Conservation (phyloP, 2,113 vertebrate species). For the zebrafish (Danio rerio) region DNA sequence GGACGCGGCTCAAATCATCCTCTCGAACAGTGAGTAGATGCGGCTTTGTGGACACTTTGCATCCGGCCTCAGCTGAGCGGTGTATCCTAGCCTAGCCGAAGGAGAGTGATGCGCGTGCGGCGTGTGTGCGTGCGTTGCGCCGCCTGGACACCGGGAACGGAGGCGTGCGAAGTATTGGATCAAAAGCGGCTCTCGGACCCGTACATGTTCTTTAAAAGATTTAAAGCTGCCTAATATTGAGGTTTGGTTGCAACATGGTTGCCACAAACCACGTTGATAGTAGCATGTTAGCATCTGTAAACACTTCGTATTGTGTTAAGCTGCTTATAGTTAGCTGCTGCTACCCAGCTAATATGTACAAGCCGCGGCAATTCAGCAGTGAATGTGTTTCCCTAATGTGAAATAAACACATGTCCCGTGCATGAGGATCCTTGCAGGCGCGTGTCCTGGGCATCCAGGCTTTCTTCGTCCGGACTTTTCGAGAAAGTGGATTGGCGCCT, state of each 20-base stretch:
- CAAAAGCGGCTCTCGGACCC: background rate
- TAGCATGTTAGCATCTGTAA: slow-evolving; percentile 39
- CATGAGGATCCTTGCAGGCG: background rate
- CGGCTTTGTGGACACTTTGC: slow-evolving; percentile 28
- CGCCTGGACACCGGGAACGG: background rate
- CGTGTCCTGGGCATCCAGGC: background rate
- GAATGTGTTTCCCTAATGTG: background rate
- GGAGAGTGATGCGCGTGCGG: slow-evolving; percentile 11
- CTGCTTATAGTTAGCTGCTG: slow-evolving; percentile 23
- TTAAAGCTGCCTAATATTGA: background rate
- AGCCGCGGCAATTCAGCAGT: background rate
- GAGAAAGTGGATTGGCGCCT: slow-evolving; percentile 30
- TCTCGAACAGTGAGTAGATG: slow-evolving; percentile 83
- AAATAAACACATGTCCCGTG: background rate
- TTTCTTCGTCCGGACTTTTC: background rate
- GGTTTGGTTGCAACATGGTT: background rate
- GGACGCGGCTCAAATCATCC: slow-evolving; percentile 84
- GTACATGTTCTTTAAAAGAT: background rate
- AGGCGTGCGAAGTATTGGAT: background rate
- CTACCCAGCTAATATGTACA: background rate
- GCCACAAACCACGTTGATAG: slow-evolving; percentile 38
- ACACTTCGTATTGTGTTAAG: slow-evolving; percentile 40
- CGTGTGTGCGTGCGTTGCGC: background rate
- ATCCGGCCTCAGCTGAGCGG: slow-evolving; percentile 45
- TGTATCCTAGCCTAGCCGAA: slow-evolving; percentile 36